A percentile compares a stretch with the other conserved stretches of the same genome.
Conservation (phyloP, 2,888 invertebrate genomes). For the Anthophora plumipes region DNA sequence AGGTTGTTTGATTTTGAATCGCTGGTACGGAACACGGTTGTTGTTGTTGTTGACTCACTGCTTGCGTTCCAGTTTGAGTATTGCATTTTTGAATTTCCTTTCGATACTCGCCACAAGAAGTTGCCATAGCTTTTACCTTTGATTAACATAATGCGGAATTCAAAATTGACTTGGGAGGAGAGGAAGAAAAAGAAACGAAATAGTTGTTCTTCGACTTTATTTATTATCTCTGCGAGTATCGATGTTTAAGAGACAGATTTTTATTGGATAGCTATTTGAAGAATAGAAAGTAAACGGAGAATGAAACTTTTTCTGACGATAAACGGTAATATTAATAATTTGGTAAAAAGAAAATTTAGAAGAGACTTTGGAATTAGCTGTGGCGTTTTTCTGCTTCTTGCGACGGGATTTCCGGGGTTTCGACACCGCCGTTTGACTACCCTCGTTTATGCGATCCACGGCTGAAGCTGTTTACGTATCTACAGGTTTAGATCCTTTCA, state of each 20-base stretch:
- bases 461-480: conserved; percentile 60
- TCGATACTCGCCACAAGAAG: conserved; percentile 71
- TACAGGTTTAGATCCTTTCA: conserved; percentile 26
- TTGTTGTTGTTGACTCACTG: conserved; percentile 55
- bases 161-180: neutral
- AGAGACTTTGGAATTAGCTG: conserved; percentile 73
- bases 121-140: conserved; percentile 74
- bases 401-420: conserved; percentile 79
- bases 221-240: neutral
- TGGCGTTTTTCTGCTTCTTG: conserved; percentile 74
- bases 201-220: neutral
- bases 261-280: too few species aligned
- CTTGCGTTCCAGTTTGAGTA: conserved; percentile 48
- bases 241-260: neutral
- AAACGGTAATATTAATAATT: too few species aligned
- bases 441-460: conserved; percentile 73
- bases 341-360: too few species aligned
- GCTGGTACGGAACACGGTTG: conserved; percentile 67
- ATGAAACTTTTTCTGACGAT: neutral
- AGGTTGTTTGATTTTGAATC: conserved; percentile 71
- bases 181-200: neutral
- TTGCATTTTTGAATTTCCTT: conserved; percentile 75
- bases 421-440: conserved; percentile 72
- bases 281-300: conserved; percentile 4
- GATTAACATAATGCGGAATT: neutral